These are phyloP conservation scores for Reticulitermes lucifugus DNA, from an alignment of 2,888 invertebrate genomes.

Conservation along the genomic window DNA sequence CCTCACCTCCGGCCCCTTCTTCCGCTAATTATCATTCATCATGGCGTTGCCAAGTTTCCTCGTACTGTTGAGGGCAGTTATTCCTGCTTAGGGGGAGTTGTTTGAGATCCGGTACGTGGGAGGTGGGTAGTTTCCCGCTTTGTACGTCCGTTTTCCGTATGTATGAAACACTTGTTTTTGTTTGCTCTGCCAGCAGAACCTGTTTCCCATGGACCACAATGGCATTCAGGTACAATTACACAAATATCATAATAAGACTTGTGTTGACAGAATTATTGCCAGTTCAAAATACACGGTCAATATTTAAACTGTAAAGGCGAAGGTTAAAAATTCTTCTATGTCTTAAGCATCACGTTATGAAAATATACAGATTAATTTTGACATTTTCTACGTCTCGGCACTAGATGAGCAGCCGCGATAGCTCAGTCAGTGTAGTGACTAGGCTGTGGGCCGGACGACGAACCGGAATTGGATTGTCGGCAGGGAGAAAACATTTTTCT, in stretches of 20 bases:
- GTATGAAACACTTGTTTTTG: slow-evolving; percentile 18
- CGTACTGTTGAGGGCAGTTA: slow-evolving; percentile 37
- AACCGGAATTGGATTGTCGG: too few species aligned
- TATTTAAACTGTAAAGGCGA: too few species aligned
- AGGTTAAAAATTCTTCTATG: too few species aligned
- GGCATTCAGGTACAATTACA: background rate
- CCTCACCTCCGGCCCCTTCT: slow-evolving; percentile 14
- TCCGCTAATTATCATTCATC: slow-evolving; percentile 53
- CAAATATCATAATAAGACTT: background rate
- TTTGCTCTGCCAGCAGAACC: slow-evolving; percentile 17
- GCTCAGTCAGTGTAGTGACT: too few species aligned
- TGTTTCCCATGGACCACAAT: slow-evolving; percentile 20
- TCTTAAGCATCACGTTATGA: too few species aligned
- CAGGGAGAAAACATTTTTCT: too few species aligned
- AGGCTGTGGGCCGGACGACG: too few species aligned
- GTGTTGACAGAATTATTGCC: background rate
- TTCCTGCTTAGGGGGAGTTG: slow-evolving; percentile 39
- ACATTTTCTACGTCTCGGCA: too few species aligned
- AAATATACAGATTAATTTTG: too few species aligned
- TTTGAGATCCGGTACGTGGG: slow-evolving; percentile 37
- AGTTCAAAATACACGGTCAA: too few species aligned
- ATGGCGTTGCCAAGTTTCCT: slow-evolving; percentile 48
- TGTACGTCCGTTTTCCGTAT: slow-evolving; percentile 36
- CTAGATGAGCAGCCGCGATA: too few species aligned
- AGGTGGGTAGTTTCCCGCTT: slow-evolving; percentile 30